These are phyloP conservation scores for Acrobasis consociella DNA, from an alignment of 2,888 invertebrate genomes.

Conservation along the genomic window DNA sequence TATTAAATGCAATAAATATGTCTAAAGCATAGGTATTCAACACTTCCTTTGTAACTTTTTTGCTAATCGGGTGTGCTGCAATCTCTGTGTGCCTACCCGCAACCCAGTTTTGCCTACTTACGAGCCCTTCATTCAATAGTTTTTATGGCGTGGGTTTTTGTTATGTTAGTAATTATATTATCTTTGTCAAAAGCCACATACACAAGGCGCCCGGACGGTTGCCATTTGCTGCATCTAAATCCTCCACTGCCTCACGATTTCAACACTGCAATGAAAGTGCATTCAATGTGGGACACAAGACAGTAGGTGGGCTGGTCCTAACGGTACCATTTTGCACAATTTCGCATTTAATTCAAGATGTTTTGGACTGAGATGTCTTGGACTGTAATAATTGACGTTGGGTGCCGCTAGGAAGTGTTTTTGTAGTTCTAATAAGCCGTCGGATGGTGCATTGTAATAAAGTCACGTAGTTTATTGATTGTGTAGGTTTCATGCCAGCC, in stretches of 20 bases:
- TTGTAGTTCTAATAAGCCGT: conserved; percentile 13
- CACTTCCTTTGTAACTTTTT: too few species aligned
- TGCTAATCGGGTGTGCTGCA: too few species aligned
- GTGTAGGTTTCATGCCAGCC: conserved; percentile 1
- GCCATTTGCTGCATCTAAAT: too few species aligned
- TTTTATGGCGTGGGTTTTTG: too few species aligned
- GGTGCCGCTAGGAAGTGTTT: conserved; percentile 9
- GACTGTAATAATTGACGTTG: conserved; percentile 3
- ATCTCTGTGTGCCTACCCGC: too few species aligned
- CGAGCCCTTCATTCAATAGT: too few species aligned
- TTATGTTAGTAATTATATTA: too few species aligned
- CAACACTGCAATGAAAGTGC: conserved; percentile 29
- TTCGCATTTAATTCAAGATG: not conserved
- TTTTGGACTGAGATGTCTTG: not conserved
- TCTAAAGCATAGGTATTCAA: too few species aligned
- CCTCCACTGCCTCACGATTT: conserved; percentile 14
- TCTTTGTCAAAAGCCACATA: too few species aligned
- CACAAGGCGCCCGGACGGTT: too few species aligned
- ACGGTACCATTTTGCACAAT: conserved; percentile 9
- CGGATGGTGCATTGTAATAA: conserved; percentile 10
- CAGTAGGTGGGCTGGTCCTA: conserved; percentile 5
- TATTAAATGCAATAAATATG: too few species aligned
- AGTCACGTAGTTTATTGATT: conserved; percentile 18
- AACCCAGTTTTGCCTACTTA: too few species aligned
- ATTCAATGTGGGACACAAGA: conserved; percentile 27